Conservation (phyloP, 2,113 vertebrate genomes). For the Ornithorhynchus anatinus region DNA sequence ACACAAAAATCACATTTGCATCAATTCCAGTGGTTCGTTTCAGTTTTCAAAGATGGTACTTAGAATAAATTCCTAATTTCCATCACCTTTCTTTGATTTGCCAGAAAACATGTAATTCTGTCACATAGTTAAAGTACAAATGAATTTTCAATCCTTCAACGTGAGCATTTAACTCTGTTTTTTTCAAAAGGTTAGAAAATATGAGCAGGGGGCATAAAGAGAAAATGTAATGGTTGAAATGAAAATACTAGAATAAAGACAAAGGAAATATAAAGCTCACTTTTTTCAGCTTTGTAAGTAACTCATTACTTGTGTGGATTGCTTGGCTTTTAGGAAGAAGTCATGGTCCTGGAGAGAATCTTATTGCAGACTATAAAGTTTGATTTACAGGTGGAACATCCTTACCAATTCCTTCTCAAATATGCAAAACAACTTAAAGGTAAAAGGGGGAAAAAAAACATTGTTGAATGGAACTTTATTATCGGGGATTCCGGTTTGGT, state of each 20-base stretch:
- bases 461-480: background rate
- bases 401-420: conserved; percentile 95
- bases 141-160: too few relatives aligned
- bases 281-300: background rate
- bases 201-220: background rate
- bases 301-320: conserved; percentile 2
- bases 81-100: too few relatives aligned
- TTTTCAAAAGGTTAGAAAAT: too few relatives aligned
- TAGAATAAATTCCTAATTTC: too few relatives aligned
- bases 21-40: background rate
- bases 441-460: conserved; percentile 46
- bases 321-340: conserved; percentile 84
- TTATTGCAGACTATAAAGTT: conserved; percentile 98
- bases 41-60: too few relatives aligned
- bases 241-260: background rate
- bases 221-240: background rate
- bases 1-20: too few relatives aligned
- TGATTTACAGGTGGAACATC: conserved; percentile 97
- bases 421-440: conserved; percentile 99
- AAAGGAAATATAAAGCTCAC: background rate
- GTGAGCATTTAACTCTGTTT: too few relatives aligned
- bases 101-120: too few relatives aligned
- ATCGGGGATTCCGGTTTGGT: background rate
- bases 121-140: too few relatives aligned
- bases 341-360: conserved; percentile 98